phyloP scores from a whole-genome alignment of 2,888 invertebrate species.

The Cheilosia vernalis region DNA sequence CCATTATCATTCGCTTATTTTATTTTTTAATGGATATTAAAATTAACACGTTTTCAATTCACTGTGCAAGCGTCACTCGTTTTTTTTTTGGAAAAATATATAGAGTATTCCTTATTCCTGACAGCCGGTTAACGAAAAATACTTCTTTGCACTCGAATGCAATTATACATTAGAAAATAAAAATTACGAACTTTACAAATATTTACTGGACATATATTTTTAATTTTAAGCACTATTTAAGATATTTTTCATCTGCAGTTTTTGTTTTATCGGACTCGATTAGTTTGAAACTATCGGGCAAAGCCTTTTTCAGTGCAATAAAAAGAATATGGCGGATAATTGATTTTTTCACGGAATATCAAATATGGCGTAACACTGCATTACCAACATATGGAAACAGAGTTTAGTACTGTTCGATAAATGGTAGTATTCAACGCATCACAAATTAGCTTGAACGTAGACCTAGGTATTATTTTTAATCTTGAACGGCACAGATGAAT shows the following conservation, averaged over 20 bases:
- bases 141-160: not conserved
- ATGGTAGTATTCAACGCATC: not conserved
- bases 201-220: slow-evolving; percentile 31
- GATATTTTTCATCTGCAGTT: not conserved
- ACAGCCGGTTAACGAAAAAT: slow-evolving; percentile 44
- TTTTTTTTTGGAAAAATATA: not conserved
- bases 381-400: not conserved
- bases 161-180: not conserved
- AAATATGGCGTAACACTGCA: slow-evolving; percentile 24
- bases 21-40: not conserved
- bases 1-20: slow-evolving; percentile 46
- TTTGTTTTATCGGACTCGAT: not conserved
- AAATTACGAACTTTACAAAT: slow-evolving; percentile 26
- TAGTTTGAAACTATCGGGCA: slow-evolving; percentile 13
- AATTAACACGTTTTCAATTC: slow-evolving; percentile 8
- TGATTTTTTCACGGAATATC: slow-evolving; percentile 46
- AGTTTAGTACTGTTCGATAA: not conserved
- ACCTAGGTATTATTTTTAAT: too few relatives aligned
- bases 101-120: not conserved
- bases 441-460: too few relatives aligned
- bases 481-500: too few relatives aligned
- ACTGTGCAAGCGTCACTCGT: slow-evolving; percentile 50
- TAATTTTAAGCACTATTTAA: slow-evolving; percentile 3
- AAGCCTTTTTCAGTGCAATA: slow-evolving; percentile 45
- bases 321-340: slow-evolving; percentile 71